Base-by-base conservation (phyloP, 2,797 vertebrate species). In the Triplophysa bombifrons region DNA sequence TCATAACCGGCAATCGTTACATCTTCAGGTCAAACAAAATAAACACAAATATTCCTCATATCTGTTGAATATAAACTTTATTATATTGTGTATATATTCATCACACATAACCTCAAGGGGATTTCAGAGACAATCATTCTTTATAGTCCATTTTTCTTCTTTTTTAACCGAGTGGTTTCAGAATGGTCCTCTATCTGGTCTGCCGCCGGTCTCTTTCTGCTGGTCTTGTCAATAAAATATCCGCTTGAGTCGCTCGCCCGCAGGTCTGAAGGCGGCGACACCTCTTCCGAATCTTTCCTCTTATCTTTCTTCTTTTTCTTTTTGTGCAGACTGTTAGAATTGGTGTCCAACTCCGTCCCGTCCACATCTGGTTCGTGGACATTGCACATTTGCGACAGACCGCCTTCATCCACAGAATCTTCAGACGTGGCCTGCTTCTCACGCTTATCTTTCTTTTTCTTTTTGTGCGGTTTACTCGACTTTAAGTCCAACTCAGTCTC, bases 241-340 rank as follows among this genome's bases (percentile, higher is more conserved):
- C 94, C 93, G 16, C 94, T 95, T 91, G n/a, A n/a, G n/a, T 96
- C 94, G 73, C 94, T 96, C 63, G 78, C 77, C 1, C 90, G 92
- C 41, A 92, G 75, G 44, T 92, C 87, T 41, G 74, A 0, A 1
- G 85, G 0, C 1, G 85, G 16, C 25, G 55, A 86, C 2, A 90
- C 86, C 38, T 91, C 56, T 2, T 41, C 84, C 0, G 84, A 80
- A 74, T 91, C 87, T n/a, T 78, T 81, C 63, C 7, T 58, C 88
- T 90, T 86, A 82, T 90, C 90, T 71, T 91, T 94, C 61, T 91
- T 93, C 80, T 92, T 93, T 17, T 91, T 93, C 83, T 94, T 95
- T 58, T 91, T 92, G 3, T 87, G 89, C 58, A 83, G 82, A 0
- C 63, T 46, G 13, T 72, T 38, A 38, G 34, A 38, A 38, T 38